These are phyloP conservation scores for Pyrrhia umbra DNA, from an alignment of 2,888 invertebrate species.

Conservation along the genomic window DNA sequence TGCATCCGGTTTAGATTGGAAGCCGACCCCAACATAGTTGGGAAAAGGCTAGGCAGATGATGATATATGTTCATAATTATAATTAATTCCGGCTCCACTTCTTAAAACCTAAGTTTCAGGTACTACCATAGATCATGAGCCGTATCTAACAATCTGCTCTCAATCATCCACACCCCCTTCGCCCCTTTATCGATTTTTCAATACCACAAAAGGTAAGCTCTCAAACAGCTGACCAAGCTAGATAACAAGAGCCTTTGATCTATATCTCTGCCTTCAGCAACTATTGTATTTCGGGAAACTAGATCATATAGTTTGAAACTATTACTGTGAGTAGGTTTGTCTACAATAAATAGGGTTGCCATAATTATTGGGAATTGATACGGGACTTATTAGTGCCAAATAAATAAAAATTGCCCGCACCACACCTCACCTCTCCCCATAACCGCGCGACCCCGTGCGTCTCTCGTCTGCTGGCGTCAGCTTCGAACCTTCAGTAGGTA, in stretches of 20 bases:
- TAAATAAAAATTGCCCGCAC: too few relatives aligned
- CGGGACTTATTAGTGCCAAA: too few relatives aligned
- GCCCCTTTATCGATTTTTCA: constrained; percentile 34
- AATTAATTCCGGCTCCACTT: too few relatives aligned
- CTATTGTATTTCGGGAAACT: constrained; percentile 2
- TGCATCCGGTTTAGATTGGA: too few relatives aligned
- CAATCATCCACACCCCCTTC: background rate
- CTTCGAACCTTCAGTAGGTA: too few relatives aligned
- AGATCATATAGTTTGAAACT: background rate
- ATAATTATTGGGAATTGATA: too few relatives aligned
- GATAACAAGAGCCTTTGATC: constrained; percentile 62
- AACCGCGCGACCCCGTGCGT: too few relatives aligned
- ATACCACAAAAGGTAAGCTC: constrained; percentile 62
- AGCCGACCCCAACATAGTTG: too few relatives aligned
- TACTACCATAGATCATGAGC: background rate
- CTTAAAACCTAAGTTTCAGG: background rate
- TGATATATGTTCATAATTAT: too few relatives aligned
- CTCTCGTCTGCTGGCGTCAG: too few relatives aligned
- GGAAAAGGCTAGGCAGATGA: too few relatives aligned
- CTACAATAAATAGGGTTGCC: background rate
- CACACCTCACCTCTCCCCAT: too few relatives aligned
- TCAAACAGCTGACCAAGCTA: constrained; percentile 66
- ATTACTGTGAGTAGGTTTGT: background rate
- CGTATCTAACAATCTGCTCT: background rate
- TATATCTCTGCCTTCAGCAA: constrained; percentile 8